A percentile compares a stretch with the other conserved stretches of the same genome.
phyloP scores from a whole-genome alignment of 2,113 vertebrate genomes.

The Delphinapterus leucas region DNA sequence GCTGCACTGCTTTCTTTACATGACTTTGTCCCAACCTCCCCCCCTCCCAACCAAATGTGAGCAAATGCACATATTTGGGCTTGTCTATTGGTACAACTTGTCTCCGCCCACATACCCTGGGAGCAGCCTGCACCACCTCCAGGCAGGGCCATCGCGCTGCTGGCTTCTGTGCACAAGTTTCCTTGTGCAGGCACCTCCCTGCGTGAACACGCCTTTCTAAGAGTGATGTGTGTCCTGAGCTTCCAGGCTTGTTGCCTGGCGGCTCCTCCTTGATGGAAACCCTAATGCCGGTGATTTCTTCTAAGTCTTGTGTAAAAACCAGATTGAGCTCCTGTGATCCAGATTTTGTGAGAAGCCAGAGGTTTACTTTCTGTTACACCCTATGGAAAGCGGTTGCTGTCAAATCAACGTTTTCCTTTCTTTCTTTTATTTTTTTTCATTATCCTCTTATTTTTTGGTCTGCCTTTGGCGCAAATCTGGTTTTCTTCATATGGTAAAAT shows the following conservation, averaged over 20 bases:
- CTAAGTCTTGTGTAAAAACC: not conserved
- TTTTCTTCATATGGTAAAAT: constrained; percentile 25
- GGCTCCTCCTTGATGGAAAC: not conserved
- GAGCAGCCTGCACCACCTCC: not conserved
- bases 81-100: not conserved
- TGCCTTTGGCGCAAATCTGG: not conserved
- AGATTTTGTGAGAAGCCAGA: not conserved
- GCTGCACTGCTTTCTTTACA: not conserved
- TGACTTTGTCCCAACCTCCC: not conserved
- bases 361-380: not conserved
- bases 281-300: not conserved
- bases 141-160: too few relatives aligned
- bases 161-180: not conserved
- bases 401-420: not conserved
- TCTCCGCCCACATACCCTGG: not conserved
- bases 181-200: not conserved
- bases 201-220: not conserved
- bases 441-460: not conserved
- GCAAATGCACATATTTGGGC: not conserved
- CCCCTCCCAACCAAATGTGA: not conserved
- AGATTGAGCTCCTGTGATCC: not conserved
- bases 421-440: not conserved
- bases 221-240: not conserved
- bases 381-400: not conserved
- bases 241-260: not conserved